Conservation (phyloP, 1,140 invertebrate species). For the Ericerus pela region DNA sequence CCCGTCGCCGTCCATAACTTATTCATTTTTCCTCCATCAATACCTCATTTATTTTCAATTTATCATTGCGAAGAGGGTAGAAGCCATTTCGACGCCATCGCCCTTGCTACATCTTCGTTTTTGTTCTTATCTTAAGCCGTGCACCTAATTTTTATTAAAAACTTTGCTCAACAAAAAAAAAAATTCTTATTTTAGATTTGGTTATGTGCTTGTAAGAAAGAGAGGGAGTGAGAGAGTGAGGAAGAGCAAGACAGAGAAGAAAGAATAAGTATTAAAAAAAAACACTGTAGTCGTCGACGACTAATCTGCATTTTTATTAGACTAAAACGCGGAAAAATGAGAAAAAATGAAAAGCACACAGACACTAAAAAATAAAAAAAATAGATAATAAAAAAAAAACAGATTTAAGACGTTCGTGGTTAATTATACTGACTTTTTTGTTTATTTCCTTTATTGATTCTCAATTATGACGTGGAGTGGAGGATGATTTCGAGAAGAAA, state of each 20-base stretch:
- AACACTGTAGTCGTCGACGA: neutral
- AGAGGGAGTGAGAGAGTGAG: too few species aligned
- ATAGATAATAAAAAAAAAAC: too few species aligned
- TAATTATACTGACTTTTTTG: slow-evolving; percentile 7
- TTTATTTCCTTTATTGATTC: slow-evolving; percentile 3
- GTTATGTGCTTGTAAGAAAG: too few species aligned
- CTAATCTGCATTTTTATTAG: slow-evolving; percentile 10
- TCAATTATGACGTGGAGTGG: too few species aligned
- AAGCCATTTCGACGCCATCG: neutral
- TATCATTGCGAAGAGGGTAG: slow-evolving; percentile 9
- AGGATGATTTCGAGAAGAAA: too few species aligned
- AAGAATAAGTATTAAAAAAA: too few species aligned
- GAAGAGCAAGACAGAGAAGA: too few species aligned
- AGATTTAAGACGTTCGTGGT: slow-evolving; percentile 3
- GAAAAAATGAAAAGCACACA: too few species aligned
- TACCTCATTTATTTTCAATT: slow-evolving; percentile 12
- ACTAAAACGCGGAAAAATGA: neutral
- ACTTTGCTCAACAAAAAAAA: neutral
- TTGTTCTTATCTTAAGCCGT: neutral
- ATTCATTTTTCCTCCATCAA: slow-evolving; percentile 10
- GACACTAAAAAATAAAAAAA: too few species aligned
- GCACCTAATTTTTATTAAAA: slow-evolving; percentile 9
- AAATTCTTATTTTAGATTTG: too few species aligned
- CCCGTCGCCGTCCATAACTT: neutral
- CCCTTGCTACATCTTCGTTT: too few species aligned